phyloP scores from a whole-genome alignment of 2,113 vertebrate genomes.

The Campylorhamphus procurvoides region DNA sequence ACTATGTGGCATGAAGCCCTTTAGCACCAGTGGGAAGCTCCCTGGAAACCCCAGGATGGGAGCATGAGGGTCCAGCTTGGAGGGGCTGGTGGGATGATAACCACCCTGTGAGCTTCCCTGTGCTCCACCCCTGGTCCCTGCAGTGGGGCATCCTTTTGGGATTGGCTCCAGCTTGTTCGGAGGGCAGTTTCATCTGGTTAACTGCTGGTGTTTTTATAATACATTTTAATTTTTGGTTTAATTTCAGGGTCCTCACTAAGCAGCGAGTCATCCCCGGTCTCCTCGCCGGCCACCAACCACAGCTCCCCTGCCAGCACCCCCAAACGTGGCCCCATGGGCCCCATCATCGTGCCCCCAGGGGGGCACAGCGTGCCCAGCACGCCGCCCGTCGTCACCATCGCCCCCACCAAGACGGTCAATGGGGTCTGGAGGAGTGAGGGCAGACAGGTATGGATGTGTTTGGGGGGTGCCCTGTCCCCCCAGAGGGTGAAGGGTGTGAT shows the following conservation, averaged over 20 bases:
- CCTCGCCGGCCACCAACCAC: conserved; percentile 97
- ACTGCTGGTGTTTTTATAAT: not conserved
- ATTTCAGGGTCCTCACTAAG: conserved; percentile 92
- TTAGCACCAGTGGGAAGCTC: not conserved
- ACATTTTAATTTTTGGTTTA: not conserved
- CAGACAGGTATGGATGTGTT: conserved; percentile 80
- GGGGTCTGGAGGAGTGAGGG: conserved; percentile 95
- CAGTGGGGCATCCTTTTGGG: accelerated
- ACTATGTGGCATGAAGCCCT: not conserved
- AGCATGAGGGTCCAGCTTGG: not conserved
- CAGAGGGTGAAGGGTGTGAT: not conserved
- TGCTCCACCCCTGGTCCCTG: not conserved
- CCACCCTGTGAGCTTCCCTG: accelerated
- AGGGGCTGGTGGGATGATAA: not conserved
- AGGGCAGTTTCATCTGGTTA: accelerated
- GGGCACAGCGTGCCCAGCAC: conserved; percentile 96
- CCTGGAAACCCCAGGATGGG: not conserved
- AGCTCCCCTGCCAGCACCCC: conserved; percentile 96
- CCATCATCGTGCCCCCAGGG: conserved; percentile 89
- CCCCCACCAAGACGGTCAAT: conserved; percentile 97
- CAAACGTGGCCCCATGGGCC: conserved; percentile 93
- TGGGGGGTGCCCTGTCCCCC: accelerated
- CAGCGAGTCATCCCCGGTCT: conserved; percentile 95
- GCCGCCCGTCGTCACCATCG: conserved; percentile 96
- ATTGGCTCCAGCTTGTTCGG: accelerated